Base-by-base conservation (phyloP, 2,113 vertebrate species). In the Hippocampus barbouri region DNA sequence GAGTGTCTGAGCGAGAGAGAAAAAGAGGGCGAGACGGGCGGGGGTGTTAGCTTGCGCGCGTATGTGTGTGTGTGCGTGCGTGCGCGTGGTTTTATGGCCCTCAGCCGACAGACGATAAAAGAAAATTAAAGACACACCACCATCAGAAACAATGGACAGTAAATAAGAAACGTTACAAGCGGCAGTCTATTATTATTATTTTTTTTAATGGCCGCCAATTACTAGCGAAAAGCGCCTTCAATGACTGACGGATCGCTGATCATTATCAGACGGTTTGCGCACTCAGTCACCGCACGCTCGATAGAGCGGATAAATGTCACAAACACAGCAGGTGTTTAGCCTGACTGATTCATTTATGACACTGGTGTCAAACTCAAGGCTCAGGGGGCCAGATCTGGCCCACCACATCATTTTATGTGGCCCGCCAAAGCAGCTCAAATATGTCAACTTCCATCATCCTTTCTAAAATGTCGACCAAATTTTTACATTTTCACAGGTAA, bases 241-340 rank as follows among this genome's bases (percentile, higher is more conserved):
- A 27, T 0, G 15, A 38, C 68, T 63, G 69, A 71, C 71, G 75
- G 66, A 73, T 70, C 6, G 15, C 54, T 69, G 77, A 80, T 83
- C 43, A 9, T 23, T 82, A 79, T 76, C 74, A 59, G 72, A 70
- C 71, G 66, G 66, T 76, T 57, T 68, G 69, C 72, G 79, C 63
- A 71, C 63, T 23, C 40, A 15, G n/a, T 71, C 67, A 45, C 41
- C 41, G 40, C 41, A 66, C 23, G n/a, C 63, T 66, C 40, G 45
- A 25, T 66, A 66, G 64, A 66, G 2, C 64, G 47, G 38, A 85
- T 81, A 85, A 86, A 86, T 62, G 83, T 81, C 81, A 77, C 71
- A 69, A 61, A 79, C 73, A 80, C 49, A 68, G 56, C 18, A 61
- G 68, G 43, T 18, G 59, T 66, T 77, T 83, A 83, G 77, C 78